A percentile compares a stretch with the other conserved stretches of the same genome.
These are phyloP conservation scores for Balaenoptera acutorostrata DNA, from an alignment of 2,113 vertebrate species.

Conservation along the genomic window DNA sequence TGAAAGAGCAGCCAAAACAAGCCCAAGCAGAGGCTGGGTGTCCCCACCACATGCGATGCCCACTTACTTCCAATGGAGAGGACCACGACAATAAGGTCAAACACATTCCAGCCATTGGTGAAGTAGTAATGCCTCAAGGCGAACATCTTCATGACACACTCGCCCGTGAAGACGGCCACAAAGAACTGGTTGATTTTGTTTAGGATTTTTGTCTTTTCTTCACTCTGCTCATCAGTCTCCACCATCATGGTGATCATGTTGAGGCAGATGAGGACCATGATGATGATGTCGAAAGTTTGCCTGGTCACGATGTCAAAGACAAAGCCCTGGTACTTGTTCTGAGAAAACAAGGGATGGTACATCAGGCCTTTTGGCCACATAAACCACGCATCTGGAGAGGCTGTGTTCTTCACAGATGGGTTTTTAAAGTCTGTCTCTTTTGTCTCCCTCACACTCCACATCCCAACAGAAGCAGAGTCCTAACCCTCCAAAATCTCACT, in stretches of 20 bases:
- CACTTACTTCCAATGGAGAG: conserved; percentile 81
- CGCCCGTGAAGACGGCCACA: conserved; percentile 77
- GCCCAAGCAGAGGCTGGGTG: neutral
- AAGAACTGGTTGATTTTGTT: conserved; percentile 81
- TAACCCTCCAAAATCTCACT: neutral
- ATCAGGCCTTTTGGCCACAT: neutral
- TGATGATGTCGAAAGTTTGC: conserved; percentile 77
- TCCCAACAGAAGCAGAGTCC: neutral
- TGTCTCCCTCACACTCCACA: neutral
- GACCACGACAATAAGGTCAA: conserved; percentile 81
- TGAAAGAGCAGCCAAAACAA: neutral
- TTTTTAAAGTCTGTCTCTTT: neutral
- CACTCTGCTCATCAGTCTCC: conserved; percentile 76
- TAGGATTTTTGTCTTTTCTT: conserved; percentile 66
- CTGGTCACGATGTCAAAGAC: conserved; percentile 78
- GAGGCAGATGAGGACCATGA: conserved; percentile 84
- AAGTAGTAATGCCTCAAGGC: conserved; percentile 83
- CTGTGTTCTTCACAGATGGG: neutral
- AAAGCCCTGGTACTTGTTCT: conserved; percentile 83
- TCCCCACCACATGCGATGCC: rapidly evolving
- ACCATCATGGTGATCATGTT: conserved; percentile 86
- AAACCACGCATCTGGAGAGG: neutral
- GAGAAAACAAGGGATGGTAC: neutral
- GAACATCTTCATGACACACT: conserved; percentile 80
- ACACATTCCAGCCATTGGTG: conserved; percentile 83